Evolutionary conservation across 2,113 vertebrate genomes (phyloP).

Genomic region (Ageneiosus marmoratus): DNA sequence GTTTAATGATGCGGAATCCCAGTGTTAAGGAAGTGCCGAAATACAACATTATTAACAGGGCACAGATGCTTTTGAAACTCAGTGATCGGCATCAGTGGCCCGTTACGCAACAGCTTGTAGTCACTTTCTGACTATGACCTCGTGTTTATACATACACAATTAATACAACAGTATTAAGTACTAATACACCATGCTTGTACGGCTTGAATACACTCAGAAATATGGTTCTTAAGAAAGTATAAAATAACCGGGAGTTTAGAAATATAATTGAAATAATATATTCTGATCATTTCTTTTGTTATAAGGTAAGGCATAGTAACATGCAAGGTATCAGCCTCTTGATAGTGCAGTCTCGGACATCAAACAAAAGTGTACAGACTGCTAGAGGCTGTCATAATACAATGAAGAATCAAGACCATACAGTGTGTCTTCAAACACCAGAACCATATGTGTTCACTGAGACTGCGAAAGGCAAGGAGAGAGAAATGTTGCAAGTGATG

Average conservation of each 20-base stretch:
- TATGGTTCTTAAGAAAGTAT: background rate
- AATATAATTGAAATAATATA: background rate
- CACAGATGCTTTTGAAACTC: slow-evolving; percentile 30
- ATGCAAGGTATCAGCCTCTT: slow-evolving; percentile 31
- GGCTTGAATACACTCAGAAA: background rate
- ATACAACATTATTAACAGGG: slow-evolving; percentile 44
- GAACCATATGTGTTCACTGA: slow-evolving; percentile 91
- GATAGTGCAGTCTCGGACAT: slow-evolving; percentile 73
- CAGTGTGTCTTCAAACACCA: slow-evolving; percentile 81
- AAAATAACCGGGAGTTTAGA: background rate
- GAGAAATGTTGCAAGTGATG: slow-evolving; percentile 84
- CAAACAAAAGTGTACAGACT: slow-evolving; percentile 81
- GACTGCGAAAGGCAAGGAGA: slow-evolving; percentile 68
- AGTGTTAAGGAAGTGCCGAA: slow-evolving; percentile 43
- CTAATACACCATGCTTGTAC: background rate
- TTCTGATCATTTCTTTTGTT: slow-evolving; percentile 29
- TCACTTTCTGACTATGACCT: background rate
- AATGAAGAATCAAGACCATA: slow-evolving; percentile 86
- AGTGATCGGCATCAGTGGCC: background rate
- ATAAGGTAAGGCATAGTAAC: slow-evolving; percentile 27
- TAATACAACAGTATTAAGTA: background rate
- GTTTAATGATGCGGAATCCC: slow-evolving; percentile 53
- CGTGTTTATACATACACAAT: background rate
- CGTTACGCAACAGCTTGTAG: slow-evolving; percentile 1
- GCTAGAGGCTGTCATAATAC: slow-evolving; percentile 87